Conservation (phyloP, 2,113 vertebrate species). For the Eira barbara region DNA sequence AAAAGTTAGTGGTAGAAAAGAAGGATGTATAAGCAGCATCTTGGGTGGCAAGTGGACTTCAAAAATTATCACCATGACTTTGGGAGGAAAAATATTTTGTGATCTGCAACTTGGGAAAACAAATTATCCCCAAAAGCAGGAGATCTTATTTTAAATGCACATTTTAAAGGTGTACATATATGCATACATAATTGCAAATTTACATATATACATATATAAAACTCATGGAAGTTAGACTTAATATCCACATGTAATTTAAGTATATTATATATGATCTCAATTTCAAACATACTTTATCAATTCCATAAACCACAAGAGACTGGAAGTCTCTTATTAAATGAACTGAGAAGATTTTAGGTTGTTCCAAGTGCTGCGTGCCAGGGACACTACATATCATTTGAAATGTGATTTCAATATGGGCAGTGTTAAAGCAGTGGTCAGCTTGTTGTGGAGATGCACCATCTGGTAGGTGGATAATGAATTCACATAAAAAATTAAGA, state of each 20-base stretch:
- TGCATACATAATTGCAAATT: background rate
- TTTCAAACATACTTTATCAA: conserved; percentile 1
- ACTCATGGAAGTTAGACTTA: background rate
- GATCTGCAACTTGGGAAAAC: background rate
- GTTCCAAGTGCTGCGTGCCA: background rate
- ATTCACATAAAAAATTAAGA: background rate
- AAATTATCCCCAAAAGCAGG: background rate
- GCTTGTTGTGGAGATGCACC: background rate
- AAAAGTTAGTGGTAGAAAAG: background rate
- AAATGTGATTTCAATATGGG: conserved; percentile 20
- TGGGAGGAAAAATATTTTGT: background rate
- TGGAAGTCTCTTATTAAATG: background rate
- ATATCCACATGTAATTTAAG: background rate
- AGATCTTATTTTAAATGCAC: background rate
- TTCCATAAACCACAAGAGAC: background rate
- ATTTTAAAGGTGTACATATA: background rate
- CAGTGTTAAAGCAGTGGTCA: background rate
- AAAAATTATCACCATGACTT: background rate
- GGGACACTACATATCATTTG: background rate
- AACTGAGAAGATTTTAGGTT: background rate
- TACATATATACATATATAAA: background rate
- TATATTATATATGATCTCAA: background rate
- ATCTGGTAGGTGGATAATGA: background rate
- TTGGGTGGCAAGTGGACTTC: background rate
- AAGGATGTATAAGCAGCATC: background rate